Evolutionary conservation across 2,797 vertebrate genomes (phyloP), one percentile per base, ranked within the genome.

Genomic region (Chrosomus eos): DNA sequence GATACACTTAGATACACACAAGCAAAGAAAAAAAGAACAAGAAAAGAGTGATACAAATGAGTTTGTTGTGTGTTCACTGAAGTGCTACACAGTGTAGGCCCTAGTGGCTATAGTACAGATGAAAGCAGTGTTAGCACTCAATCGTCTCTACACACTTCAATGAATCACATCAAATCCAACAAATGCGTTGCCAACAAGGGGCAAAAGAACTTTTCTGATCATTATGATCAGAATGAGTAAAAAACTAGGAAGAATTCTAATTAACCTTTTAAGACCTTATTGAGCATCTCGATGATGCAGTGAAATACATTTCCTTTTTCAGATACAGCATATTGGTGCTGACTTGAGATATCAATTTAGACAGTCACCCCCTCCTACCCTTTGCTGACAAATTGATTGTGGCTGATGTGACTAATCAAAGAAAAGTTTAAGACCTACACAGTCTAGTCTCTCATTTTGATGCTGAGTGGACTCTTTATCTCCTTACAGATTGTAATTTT

Each of bases 171-270:
- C 33, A 64, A 71, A 78, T 74, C 55, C 40, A 72, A 18, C 36
- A 53, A 58, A 48, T 67, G 40, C n/a, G 3, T 60, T 36, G 96
- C 94, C 64, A 77, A 77, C 38, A 55, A 58, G 55, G 26, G 53
- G 13, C 16, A 62, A 84, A 31, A 53, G 0, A 78, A 48, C 66
- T 38, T 78, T 62, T 78, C 40, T 72, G 43, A 84, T 79, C 76
- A 26, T 84, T 72, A 51, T 67, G 53, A 85, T 85, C 67, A 71
- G 76, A 71, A 70, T 48, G 26, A 79, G 13, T 19, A 6, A 18
- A 48, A 67, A 62, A 60, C 83, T 72, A 21, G 6, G 40, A 79
- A 60, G 55, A 64, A 72, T 79, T 38, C 75, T 45, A 83, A 87
- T 87, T 80, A 83, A 87, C 68, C 85, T 80, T 78, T 77, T 48